phyloP scores from a whole-genome alignment of 2,113 vertebrate species.

The Colius striatus region DNA sequence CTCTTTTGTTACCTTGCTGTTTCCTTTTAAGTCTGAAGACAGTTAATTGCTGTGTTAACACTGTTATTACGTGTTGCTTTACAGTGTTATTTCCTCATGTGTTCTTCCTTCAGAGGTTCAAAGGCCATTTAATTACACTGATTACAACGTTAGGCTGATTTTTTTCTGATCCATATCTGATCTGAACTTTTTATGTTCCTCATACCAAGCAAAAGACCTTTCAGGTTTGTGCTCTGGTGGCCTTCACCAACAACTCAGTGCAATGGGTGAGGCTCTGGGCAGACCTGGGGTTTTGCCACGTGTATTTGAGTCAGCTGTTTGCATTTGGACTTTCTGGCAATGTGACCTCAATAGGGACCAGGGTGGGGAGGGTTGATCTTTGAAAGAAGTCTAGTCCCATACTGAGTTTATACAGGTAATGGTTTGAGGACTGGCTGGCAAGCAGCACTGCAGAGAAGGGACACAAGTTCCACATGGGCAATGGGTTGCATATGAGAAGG shows the following conservation, averaged over 20 bases:
- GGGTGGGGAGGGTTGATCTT: background rate
- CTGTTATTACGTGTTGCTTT: background rate
- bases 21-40: background rate
- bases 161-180: background rate
- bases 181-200: background rate
- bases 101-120: background rate
- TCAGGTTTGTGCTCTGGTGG: background rate
- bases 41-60: background rate
- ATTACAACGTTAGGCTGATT: background rate
- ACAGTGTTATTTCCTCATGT: background rate
- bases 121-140: background rate
- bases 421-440: background rate
- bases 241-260: background rate
- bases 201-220: background rate
- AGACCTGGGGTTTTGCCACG: accelerated
- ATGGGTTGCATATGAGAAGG: accelerated
- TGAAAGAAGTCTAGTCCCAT: background rate
- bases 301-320: background rate
- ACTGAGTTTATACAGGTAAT: background rate
- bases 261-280: background rate
- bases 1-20: constrained; percentile 1
- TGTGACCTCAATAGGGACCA: background rate
- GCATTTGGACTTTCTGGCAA: background rate
- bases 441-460: background rate
- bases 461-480: accelerated